Conservation (phyloP, 2,888 invertebrate genomes). For the Acronicta alni region DNA sequence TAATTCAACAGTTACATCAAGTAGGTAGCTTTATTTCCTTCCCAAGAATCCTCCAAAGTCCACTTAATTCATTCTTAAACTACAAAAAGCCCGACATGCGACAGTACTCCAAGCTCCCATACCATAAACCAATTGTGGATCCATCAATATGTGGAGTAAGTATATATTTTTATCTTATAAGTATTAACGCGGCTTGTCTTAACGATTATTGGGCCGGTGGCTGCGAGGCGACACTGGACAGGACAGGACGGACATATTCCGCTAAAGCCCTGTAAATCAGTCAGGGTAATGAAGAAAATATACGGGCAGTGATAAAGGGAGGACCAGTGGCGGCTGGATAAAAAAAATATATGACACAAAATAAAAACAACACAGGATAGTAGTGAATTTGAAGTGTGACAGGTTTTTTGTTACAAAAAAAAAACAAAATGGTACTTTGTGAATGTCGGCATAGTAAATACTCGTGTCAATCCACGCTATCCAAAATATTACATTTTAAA, state of each 20-base stretch:
- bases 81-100: conserved; percentile 50
- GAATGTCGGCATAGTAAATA: not conserved
- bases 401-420: not conserved
- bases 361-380: conserved; percentile 12
- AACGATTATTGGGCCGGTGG: conserved; percentile 83
- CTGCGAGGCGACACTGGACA: conserved; percentile 69
- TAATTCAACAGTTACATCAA: not conserved
- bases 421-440: not conserved
- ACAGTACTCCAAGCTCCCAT: conserved; percentile 29
- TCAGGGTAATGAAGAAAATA: conserved; percentile 69
- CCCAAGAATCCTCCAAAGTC: not conserved
- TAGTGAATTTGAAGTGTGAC: not conserved
- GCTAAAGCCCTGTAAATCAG: conserved; percentile 81
- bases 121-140: conserved; percentile 70
- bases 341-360: conserved; percentile 7
- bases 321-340: conserved; percentile 21
- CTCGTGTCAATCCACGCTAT: no score
- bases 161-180: conserved; percentile 66
- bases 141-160: conserved; percentile 68
- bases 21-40: conserved; percentile 20
- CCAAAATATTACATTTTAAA: no score
- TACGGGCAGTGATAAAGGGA: conserved; percentile 59
- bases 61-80: conserved; percentile 24
- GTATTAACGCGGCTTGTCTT: conserved; percentile 81
- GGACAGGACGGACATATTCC: conserved; percentile 67